A percentile compares a stretch with the other conserved stretches of the same genome.
Conservation (phyloP, 2,797 vertebrate species). For the Leuciscus waleckii region DNA sequence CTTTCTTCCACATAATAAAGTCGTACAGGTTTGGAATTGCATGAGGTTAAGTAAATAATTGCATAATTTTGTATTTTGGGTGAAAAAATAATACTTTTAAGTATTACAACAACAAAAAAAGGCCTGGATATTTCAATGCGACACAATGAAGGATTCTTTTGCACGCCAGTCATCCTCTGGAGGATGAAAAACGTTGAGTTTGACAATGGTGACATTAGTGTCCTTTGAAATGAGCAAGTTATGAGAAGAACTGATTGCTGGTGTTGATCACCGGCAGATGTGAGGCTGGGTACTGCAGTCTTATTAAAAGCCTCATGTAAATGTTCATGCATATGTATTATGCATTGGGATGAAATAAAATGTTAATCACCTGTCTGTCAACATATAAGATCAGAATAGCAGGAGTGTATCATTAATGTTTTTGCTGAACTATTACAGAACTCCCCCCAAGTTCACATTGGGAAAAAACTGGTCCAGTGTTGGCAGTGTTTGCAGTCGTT, state of each 20-base stretch:
- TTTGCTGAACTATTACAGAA: slow-evolving; percentile 16
- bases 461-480: background rate
- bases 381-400: background rate
- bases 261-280: background rate
- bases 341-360: background rate
- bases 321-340: background rate
- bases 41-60: background rate
- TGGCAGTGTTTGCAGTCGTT: background rate
- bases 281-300: background rate
- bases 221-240: background rate
- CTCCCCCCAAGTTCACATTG: background rate
- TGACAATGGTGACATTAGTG: background rate
- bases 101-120: background rate
- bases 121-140: too few relatives aligned
- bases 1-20: background rate
- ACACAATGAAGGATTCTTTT: background rate
- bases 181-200: background rate
- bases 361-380: background rate
- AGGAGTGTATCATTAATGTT: background rate
- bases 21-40: background rate
- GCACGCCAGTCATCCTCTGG: background rate
- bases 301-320: background rate
- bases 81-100: too few relatives aligned
- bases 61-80: background rate
- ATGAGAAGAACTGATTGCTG: background rate